Evolutionary conservation across 2,113 vertebrate genomes (phyloP).

Genomic region (Egretta garzetta): DNA sequence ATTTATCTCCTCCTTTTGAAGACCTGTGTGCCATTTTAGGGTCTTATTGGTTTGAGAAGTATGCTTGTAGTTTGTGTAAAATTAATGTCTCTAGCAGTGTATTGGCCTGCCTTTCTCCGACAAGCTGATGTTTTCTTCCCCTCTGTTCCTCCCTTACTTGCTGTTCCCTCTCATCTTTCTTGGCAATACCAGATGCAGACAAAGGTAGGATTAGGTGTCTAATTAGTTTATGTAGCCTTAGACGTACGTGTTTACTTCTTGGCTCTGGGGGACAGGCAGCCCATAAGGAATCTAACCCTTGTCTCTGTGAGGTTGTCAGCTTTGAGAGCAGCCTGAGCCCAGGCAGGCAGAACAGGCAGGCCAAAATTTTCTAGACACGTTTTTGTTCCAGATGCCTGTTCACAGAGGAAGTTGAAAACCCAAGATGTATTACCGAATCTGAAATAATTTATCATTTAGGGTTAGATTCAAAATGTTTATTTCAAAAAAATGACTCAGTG

Average conservation of each 20-base stretch:
- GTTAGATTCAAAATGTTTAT: constrained; percentile 10
- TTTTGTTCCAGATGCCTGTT: not conserved
- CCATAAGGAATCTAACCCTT: not conserved
- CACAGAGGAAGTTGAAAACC: not conserved
- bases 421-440: not conserved
- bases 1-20: not conserved
- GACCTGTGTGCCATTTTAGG: not conserved
- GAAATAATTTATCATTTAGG: constrained; percentile 4
- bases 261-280: not conserved
- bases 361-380: not conserved
- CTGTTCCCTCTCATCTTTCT: not conserved
- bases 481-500: constrained; percentile 30
- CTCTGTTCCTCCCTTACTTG: not conserved
- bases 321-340: not conserved
- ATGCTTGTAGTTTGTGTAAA: not conserved
- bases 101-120: not conserved
- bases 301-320: not conserved
- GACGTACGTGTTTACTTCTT: constrained; percentile 5
- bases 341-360: not conserved
- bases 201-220: constrained; percentile 60
- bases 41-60: not conserved
- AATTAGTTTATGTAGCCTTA: constrained; percentile 56
- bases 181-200: not conserved
- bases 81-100: not conserved
- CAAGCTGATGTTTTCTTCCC: not conserved